Percentiles rank a stretch among this genome's conserved stretches.
phyloP scores from a whole-genome alignment of 2,113 vertebrate species.

The Ovibos moschatus region DNA sequence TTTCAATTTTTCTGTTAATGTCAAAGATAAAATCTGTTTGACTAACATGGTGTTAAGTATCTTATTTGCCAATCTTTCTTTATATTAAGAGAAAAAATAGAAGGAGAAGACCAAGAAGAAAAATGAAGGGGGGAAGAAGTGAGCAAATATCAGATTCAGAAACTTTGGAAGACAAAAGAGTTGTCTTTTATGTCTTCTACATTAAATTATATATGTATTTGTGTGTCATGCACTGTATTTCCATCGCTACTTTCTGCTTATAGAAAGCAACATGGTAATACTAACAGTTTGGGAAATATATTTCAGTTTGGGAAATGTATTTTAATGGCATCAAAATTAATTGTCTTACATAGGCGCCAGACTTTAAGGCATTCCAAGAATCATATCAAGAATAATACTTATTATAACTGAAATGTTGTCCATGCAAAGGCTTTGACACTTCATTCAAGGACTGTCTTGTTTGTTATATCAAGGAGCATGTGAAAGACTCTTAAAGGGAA shows the following conservation, averaged over 20 bases:
- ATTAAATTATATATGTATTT: background rate
- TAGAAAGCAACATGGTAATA: background rate
- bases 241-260: background rate
- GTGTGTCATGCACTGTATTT: background rate
- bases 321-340: background rate
- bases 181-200: background rate
- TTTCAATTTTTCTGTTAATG: background rate
- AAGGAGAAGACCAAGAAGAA: background rate
- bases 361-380: background rate
- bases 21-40: background rate
- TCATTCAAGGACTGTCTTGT: slow-evolving; percentile 13
- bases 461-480: background rate
- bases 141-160: background rate
- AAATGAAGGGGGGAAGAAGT: background rate
- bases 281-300: background rate
- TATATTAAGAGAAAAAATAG: background rate
- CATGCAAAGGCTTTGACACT: background rate
- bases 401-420: background rate
- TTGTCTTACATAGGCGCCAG: background rate
- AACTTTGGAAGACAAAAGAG: background rate
- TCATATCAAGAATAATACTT: background rate
- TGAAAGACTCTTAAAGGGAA: slow-evolving; percentile 24
- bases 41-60: background rate
- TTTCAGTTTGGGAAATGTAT: background rate
- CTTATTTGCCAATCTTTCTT: background rate